Base-by-base conservation (phyloP, 2,888 invertebrate species). In the Pseudolycoriella hygida region DNA sequence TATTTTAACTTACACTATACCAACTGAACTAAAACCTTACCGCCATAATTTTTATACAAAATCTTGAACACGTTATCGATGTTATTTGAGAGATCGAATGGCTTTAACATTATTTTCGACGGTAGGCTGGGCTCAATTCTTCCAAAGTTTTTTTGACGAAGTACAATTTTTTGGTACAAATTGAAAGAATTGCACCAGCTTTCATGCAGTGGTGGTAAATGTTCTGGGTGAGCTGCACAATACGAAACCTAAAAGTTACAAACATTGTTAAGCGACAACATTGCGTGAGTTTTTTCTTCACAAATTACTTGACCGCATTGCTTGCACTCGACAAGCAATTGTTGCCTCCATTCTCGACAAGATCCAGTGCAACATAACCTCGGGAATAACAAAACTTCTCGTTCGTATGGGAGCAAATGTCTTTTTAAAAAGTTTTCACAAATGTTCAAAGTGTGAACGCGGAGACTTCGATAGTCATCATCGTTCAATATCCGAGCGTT, bases 341-440 rank as follows among this genome's bases (percentile, higher is more conserved):
- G 57, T 41, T 65, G 67, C 38, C 65, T 60, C 61, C 72, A 70
- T 49, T 75, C 71, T 45, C 74, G 67, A 54, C 82, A 82, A 1
- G 57, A 57, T 0, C 61, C 54, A 6, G 70, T 62, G 1, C 60
- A 60, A 51, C 82, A 82, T 3, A 77, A 62, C 46, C 74, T 69
- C 0, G 81, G 80, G 54, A 78, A 82, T 17, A 81, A 61, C 18
- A 82, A 57, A 0, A 76, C 70, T 55, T 83, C 82, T 49, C 74
- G 75, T 56, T 82, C 82, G 65, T 76, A 78, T 0, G 77, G 70
- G 12, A 71, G 66, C 39, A 82, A 55, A 2, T 66, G 58, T 10
- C 80, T 66, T 49, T 72, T 70, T 3, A 80, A 58, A 2, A 68
- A 62, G 46, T 70, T 67, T 56, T 77, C 76, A 45, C 76, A 68